These are phyloP conservation scores for Acanthurus lineatus DNA, from an alignment of 2,797 vertebrate genomes.

Conservation along the genomic window DNA sequence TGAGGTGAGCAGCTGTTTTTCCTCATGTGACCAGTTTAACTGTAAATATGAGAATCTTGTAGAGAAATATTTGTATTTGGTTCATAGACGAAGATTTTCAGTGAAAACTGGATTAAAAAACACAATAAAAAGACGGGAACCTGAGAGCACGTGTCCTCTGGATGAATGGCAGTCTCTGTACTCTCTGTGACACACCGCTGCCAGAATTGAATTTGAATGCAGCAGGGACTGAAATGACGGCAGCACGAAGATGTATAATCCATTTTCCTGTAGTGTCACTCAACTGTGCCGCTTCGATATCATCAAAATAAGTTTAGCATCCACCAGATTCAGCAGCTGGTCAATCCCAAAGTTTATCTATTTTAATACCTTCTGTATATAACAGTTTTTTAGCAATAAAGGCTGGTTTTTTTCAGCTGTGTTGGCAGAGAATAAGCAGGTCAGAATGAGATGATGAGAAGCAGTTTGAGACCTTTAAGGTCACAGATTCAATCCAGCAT, in stretches of 20 bases:
- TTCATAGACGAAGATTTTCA: slow-evolving; percentile 5
- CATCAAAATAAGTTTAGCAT: slow-evolving; percentile 15
- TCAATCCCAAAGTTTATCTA: background rate
- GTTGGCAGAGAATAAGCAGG: slow-evolving; percentile 6
- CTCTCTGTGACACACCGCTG: slow-evolving; percentile 38
- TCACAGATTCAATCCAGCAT: slow-evolving; percentile 5
- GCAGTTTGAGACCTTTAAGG: background rate
- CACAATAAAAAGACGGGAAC: slow-evolving; percentile 4
- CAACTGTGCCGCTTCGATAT: slow-evolving; percentile 16
- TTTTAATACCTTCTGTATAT: background rate
- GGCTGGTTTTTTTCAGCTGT: background rate
- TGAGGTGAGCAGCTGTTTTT: slow-evolving; percentile 86
- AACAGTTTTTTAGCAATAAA: no score
- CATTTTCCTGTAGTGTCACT: slow-evolving; percentile 37
- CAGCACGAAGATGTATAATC: slow-evolving; percentile 53
- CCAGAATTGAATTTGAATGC: slow-evolving; percentile 51
- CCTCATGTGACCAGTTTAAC: slow-evolving; percentile 1
- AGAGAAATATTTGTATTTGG: background rate
- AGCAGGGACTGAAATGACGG: slow-evolving; percentile 49
- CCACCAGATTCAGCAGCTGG: slow-evolving; percentile 30
- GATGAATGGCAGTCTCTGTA: slow-evolving; percentile 39
- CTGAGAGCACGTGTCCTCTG: slow-evolving; percentile 22
- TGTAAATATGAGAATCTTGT: background rate
- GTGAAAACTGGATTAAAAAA: slow-evolving; percentile 28
- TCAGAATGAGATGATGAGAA: slow-evolving; percentile 27